phyloP scores from a whole-genome alignment of 2,797 vertebrate species.

The Gadopsis marmoratus region DNA sequence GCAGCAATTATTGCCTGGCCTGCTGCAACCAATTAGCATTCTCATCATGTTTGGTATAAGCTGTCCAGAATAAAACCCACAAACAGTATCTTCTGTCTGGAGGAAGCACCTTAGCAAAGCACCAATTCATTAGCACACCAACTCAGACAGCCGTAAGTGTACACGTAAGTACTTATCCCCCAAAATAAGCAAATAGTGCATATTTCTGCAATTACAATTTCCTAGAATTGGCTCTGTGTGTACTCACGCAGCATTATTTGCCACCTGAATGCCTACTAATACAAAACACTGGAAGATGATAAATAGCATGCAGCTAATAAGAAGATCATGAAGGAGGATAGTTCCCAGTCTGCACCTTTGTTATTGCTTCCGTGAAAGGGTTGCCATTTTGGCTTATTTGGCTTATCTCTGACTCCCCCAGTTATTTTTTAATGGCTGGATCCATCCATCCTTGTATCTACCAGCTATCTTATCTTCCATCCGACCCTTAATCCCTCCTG shows the following conservation, averaged over 20 bases:
- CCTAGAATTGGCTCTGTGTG: slow-evolving; percentile 22
- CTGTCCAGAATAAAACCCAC: slow-evolving; percentile 35
- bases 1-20: slow-evolving; percentile 41
- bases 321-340: slow-evolving; percentile 21
- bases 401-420: slow-evolving; percentile 4
- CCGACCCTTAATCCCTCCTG: slow-evolving; percentile 19
- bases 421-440: slow-evolving; percentile 40
- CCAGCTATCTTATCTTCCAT: slow-evolving; percentile 31
- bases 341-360: slow-evolving; percentile 29
- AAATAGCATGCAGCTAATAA: slow-evolving; percentile 41
- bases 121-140: slow-evolving; percentile 41
- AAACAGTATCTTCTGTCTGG: slow-evolving; percentile 23
- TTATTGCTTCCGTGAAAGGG: slow-evolving; percentile 25
- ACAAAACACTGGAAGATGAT: slow-evolving; percentile 37
- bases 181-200: slow-evolving; percentile 42
- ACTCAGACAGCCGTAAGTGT: slow-evolving; percentile 11
- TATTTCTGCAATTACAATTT: slow-evolving; percentile 31
- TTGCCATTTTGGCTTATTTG: slow-evolving; percentile 32
- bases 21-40: slow-evolving; percentile 47
- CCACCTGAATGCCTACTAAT: slow-evolving; percentile 38
- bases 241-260: slow-evolving; percentile 34
- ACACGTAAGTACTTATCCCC: slow-evolving; percentile 39
- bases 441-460: slow-evolving; percentile 22
- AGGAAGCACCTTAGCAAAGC: slow-evolving; percentile 31
- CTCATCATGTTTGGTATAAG: slow-evolving; percentile 34